These are phyloP conservation scores for Chironomus riparius DNA, from an alignment of 2,888 invertebrate species.

Conservation along the genomic window DNA sequence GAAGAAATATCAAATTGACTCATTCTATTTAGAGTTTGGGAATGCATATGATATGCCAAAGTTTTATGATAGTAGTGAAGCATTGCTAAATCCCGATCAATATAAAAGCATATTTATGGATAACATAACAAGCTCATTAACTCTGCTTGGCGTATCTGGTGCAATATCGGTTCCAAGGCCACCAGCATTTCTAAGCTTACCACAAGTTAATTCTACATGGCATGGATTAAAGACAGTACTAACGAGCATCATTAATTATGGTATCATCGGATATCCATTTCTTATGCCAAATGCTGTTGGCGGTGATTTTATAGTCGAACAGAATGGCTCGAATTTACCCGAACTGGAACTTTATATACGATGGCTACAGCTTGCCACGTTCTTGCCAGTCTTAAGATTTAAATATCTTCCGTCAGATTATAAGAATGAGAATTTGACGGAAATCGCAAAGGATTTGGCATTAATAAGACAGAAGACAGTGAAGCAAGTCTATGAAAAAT, in stretches of 20 bases:
- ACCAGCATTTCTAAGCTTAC: slow-evolving; percentile 77
- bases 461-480: slow-evolving; percentile 65
- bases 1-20: slow-evolving; percentile 68
- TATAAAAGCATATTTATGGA: slow-evolving; percentile 66
- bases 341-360: slow-evolving; percentile 77
- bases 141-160: slow-evolving; percentile 72
- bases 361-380: slow-evolving; percentile 85
- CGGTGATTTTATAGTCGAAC: slow-evolving; percentile 63
- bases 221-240: slow-evolving; percentile 71
- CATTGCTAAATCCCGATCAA: slow-evolving; percentile 69
- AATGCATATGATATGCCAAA: slow-evolving; percentile 79
- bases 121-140: slow-evolving; percentile 52
- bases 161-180: slow-evolving; percentile 72
- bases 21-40: slow-evolving; percentile 75
- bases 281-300: slow-evolving; percentile 91
- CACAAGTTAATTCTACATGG: slow-evolving; percentile 84
- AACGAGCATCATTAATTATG: slow-evolving; percentile 78
- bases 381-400: slow-evolving; percentile 85
- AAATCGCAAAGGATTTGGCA: slow-evolving; percentile 67
- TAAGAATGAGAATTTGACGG: slow-evolving; percentile 65
- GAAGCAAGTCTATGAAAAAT: slow-evolving; percentile 65
- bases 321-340: slow-evolving; percentile 52
- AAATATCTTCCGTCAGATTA: slow-evolving; percentile 84
- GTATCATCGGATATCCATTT: slow-evolving; percentile 86
- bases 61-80: slow-evolving; percentile 68